Percentiles rank a stretch among this genome's conserved stretches.
These are phyloP conservation scores for Mobula birostris DNA, from an alignment of 2,113 vertebrate genomes.

Conservation along the genomic window DNA sequence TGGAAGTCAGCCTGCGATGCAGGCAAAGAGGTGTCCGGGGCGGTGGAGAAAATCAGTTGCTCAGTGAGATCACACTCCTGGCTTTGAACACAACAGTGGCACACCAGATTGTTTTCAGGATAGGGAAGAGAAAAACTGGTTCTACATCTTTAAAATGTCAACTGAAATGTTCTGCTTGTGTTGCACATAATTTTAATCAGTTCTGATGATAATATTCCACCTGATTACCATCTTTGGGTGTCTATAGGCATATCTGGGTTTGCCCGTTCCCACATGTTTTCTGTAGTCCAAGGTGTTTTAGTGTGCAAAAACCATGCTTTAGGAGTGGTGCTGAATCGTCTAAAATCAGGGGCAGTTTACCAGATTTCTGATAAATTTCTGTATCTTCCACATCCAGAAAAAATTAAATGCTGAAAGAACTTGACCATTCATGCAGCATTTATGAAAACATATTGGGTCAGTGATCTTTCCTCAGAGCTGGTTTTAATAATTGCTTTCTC, in stretches of 20 bases:
- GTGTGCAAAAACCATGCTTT: neutral
- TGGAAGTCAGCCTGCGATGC: neutral
- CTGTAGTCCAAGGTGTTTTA: neutral
- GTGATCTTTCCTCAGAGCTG: too few species aligned
- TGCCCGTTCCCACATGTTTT: neutral
- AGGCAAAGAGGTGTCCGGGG: neutral
- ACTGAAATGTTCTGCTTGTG: neutral
- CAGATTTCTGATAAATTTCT: neutral
- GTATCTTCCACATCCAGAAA: neutral
- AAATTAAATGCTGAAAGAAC: too few species aligned
- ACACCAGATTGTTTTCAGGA: neutral
- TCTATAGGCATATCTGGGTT: neutral
- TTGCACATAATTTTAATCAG: neutral
- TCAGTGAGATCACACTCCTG: neutral
- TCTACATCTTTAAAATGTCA: neutral
- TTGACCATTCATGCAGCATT: too few species aligned
- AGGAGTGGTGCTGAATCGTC: neutral
- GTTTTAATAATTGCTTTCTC: neutral
- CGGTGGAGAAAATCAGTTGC: neutral
- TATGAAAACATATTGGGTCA: too few species aligned
- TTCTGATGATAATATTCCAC: neutral
- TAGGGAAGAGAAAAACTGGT: neutral
- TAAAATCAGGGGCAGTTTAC: neutral
- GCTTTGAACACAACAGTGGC: neutral
- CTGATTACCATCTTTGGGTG: neutral